Conservation (phyloP, 2,797 vertebrate genomes). For the Danio jaintianensis region DNA sequence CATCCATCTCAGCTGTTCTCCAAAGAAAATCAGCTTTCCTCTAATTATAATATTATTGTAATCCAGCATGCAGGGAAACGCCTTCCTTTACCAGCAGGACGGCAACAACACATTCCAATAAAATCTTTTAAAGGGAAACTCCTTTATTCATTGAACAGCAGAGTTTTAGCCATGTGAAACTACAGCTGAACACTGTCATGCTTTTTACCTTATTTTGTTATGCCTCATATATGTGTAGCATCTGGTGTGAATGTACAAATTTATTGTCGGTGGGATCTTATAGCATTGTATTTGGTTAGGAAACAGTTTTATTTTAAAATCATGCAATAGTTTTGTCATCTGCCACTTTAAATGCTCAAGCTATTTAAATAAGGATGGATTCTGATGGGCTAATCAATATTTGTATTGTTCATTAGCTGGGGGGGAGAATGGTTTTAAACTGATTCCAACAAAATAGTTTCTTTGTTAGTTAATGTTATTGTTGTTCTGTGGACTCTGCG, state of each 20-base stretch:
- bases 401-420: background rate
- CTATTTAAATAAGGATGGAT: background rate
- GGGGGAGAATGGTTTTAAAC: too few species aligned
- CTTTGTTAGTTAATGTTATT: too few species aligned
- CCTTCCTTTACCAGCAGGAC: slow-evolving; percentile 43
- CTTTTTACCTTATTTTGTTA: too few species aligned
- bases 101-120: slow-evolving; percentile 54
- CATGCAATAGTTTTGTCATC: background rate
- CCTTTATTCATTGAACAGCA: slow-evolving; percentile 16
- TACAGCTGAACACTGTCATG: background rate
- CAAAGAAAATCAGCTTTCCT: slow-evolving; percentile 43
- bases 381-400: background rate
- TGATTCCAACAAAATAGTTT: too few species aligned
- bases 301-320: too few species aligned
- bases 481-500: too few species aligned
- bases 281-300: too few species aligned
- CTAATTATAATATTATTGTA: slow-evolving; percentile 52
- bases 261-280: too few species aligned
- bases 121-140: slow-evolving; percentile 46
- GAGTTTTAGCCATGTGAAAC: background rate
- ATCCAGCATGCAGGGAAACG: slow-evolving; percentile 43
- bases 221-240: too few species aligned
- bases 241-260: too few species aligned
- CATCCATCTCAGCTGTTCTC: slow-evolving; percentile 29
- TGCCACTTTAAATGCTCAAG: background rate